Conservation (phyloP, 2,888 invertebrate genomes). For the Biston stratarius region DNA sequence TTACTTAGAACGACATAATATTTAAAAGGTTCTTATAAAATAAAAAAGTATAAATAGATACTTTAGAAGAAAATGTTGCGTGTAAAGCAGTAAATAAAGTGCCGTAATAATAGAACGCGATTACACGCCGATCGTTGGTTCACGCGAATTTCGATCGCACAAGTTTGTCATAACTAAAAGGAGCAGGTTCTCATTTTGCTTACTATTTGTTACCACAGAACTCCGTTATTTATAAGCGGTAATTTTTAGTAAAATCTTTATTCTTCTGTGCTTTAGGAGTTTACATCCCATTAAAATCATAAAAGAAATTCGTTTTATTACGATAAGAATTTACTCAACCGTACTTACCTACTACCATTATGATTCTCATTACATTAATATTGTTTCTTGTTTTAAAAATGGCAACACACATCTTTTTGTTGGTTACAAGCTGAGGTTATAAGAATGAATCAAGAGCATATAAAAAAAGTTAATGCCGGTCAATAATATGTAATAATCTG, state of each 20-base stretch:
- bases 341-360: not conserved
- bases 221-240: too few species aligned
- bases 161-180: too few species aligned
- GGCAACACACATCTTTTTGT: constrained; percentile 41
- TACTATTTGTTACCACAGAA: too few species aligned
- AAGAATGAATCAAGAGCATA: constrained; percentile 48
- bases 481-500: constrained; percentile 64
- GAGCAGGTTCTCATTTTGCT: too few species aligned
- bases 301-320: not conserved
- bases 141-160: too few species aligned
- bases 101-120: too few species aligned
- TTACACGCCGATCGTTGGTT: too few species aligned
- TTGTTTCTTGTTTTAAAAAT: not conserved
- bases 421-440: not conserved
- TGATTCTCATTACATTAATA: not conserved
- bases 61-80: too few species aligned
- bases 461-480: constrained; percentile 61
- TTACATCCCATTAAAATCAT: too few species aligned
- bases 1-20: constrained; percentile 10
- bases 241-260: too few species aligned
- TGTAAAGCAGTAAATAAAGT: too few species aligned
- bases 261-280: too few species aligned
- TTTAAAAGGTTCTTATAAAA: not conserved
- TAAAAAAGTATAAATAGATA: not conserved
- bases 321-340: not conserved